phyloP scores from a whole-genome alignment of 2,888 invertebrate genomes.

The Amphipyra berbera region DNA sequence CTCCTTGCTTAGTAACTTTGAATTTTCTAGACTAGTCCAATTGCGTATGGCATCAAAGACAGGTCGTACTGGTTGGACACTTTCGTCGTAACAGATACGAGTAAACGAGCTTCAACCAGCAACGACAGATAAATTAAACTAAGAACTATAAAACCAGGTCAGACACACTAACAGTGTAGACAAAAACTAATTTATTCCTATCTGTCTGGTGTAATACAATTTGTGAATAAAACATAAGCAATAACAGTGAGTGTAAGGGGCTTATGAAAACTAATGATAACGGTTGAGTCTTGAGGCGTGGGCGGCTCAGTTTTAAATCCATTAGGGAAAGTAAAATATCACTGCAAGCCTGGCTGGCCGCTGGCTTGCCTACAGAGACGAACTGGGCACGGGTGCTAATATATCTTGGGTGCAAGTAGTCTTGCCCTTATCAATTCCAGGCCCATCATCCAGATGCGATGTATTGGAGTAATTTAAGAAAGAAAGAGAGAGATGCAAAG shows the following conservation, averaged over 20 bases:
- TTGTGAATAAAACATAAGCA: slow-evolving; percentile 58
- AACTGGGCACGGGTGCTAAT: slow-evolving; percentile 15
- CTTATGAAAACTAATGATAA: slow-evolving; percentile 58
- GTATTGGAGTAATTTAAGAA: too few species aligned
- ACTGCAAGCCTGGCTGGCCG: slow-evolving; percentile 48
- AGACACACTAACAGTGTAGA: slow-evolving; percentile 1
- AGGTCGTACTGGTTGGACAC: too few species aligned
- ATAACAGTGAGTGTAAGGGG: slow-evolving; percentile 38
- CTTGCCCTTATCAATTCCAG: too few species aligned
- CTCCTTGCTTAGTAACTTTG: too few species aligned
- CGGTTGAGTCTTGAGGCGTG: slow-evolving; percentile 40
- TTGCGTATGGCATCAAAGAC: too few species aligned
- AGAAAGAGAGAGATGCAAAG: too few species aligned
- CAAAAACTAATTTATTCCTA: slow-evolving; percentile 57
- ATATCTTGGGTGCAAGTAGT: neutral
- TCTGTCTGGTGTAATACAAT: slow-evolving; percentile 35
- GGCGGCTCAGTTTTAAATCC: slow-evolving; percentile 69
- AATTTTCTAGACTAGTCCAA: too few species aligned
- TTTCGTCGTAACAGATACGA: too few species aligned
- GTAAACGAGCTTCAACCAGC: too few species aligned
- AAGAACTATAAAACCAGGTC: neutral
- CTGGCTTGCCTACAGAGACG: slow-evolving; percentile 43
- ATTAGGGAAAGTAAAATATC: slow-evolving; percentile 72
- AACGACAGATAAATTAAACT: neutral
- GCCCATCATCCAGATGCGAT: too few species aligned